Evolutionary conservation across 64 coral and sea anemone species (phyloP).

Genomic region (Porites australiensis): DNA sequence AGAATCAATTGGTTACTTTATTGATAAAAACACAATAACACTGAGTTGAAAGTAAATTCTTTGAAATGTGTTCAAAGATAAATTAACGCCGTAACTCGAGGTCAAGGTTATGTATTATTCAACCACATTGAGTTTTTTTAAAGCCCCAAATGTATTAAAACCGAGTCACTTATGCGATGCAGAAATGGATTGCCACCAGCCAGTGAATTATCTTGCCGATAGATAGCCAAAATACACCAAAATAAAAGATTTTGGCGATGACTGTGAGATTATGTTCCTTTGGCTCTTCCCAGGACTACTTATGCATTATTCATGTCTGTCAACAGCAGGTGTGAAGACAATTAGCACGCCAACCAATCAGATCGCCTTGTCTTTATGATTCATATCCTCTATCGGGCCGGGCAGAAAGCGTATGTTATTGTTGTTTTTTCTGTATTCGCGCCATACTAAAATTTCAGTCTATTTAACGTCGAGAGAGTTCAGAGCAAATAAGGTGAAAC

Average conservation of each 20-base stretch:
- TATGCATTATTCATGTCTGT: slow-evolving; percentile 1
- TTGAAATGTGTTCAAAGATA: no score
- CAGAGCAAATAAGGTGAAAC: neutral
- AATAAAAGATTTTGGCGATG: neutral
- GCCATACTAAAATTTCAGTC: slow-evolving; percentile 9
- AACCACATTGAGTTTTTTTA: no score
- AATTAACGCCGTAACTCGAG: no score
- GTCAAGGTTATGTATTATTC: no score
- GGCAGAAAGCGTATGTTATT: slow-evolving; percentile 6
- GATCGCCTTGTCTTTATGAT: neutral
- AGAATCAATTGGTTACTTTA: no score
- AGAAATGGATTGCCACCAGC: no score
- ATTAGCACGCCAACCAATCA: slow-evolving; percentile 34
- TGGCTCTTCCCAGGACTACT: neutral
- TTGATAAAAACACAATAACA: no score
- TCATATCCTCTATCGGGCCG: neutral
- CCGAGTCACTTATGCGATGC: no score
- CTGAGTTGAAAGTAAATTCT: no score
- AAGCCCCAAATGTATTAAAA: no score
- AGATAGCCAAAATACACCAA: neutral
- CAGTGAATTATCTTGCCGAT: no score
- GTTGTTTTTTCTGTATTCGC: neutral
- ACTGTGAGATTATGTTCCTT: neutral
- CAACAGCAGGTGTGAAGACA: slow-evolving; percentile 31
- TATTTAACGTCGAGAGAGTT: slow-evolving; percentile 11